phyloP scores from a whole-genome alignment of 2,888 invertebrate genomes.

The Drosophila fulvimacula region DNA sequence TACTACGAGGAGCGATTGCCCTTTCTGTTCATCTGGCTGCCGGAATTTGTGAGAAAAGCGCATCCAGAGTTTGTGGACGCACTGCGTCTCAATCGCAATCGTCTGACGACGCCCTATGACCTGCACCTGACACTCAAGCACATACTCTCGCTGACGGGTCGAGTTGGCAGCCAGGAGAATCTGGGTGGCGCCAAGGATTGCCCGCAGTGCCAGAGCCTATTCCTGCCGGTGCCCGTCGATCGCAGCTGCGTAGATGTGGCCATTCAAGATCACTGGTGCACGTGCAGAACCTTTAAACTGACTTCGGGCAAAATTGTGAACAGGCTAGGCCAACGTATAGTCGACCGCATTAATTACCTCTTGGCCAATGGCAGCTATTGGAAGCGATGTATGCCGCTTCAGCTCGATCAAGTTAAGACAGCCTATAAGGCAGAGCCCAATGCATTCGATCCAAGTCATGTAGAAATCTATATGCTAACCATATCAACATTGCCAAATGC shows the following conservation, averaged over 20 bases:
- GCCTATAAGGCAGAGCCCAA: slow-evolving; percentile 83
- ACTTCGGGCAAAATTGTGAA: neutral
- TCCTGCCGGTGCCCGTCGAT: slow-evolving; percentile 86
- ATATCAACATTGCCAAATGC: slow-evolving; percentile 89
- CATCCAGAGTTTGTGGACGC: slow-evolving; percentile 86
- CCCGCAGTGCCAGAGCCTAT: slow-evolving; percentile 88
- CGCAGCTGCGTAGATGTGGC: slow-evolving; percentile 89
- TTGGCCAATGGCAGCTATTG: slow-evolving; percentile 68
- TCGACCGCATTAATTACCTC: slow-evolving; percentile 79
- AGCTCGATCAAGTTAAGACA: slow-evolving; percentile 86
- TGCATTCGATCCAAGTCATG: slow-evolving; percentile 16
- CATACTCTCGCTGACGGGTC: slow-evolving; percentile 86
- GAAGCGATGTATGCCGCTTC: slow-evolving; percentile 86
- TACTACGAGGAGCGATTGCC: slow-evolving; percentile 92
- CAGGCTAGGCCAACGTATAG: slow-evolving; percentile 84
- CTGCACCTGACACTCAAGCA: slow-evolving; percentile 90
- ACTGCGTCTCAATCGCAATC: slow-evolving; percentile 87
- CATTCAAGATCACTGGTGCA: slow-evolving; percentile 91
- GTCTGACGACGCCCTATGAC: slow-evolving; percentile 91
- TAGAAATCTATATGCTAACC: slow-evolving; percentile 87
- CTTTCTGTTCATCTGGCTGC: slow-evolving; percentile 89
- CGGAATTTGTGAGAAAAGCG: slow-evolving; percentile 87
- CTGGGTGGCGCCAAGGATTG: slow-evolving; percentile 85
- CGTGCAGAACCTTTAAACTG: slow-evolving; percentile 87
- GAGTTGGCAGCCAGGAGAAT: slow-evolving; percentile 68